Evolutionary conservation across 2,888 invertebrate species (phyloP).

Genomic region (Stegophylla sp.): DNA sequence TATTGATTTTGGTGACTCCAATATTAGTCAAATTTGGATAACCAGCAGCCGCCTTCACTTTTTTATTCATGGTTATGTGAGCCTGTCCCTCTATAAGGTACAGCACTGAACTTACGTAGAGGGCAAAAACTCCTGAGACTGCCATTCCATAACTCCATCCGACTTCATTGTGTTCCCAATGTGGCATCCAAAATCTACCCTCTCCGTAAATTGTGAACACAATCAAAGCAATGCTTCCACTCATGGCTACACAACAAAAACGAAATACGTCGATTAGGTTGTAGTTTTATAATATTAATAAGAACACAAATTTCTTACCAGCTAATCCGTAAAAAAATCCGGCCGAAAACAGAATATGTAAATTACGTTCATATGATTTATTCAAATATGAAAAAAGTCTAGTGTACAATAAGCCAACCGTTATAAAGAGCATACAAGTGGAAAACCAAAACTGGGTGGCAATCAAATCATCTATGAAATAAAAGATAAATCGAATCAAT

Average conservation of each 20-base stretch:
- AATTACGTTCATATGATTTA: constrained; percentile 77
- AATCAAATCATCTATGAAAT: constrained; percentile 79
- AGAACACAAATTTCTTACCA: constrained; percentile 65
- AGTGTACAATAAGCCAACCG: constrained; percentile 73
- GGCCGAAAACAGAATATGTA: constrained; percentile 76
- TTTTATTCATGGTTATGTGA: constrained; percentile 76
- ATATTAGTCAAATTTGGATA: no score
- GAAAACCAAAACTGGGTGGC: constrained; percentile 94
- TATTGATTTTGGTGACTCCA: no score
- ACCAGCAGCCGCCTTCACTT: constrained; percentile 67
- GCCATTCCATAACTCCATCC: constrained; percentile 93
- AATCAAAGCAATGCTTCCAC: constrained; percentile 82
- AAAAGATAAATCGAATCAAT: constrained; percentile 25
- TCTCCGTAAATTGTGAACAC: constrained; percentile 91
- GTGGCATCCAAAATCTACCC: constrained; percentile 93
- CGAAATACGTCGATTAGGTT: constrained; percentile 35
- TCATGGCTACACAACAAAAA: constrained; percentile 70
- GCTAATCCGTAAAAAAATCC: constrained; percentile 77
- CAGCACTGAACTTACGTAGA: constrained; percentile 79
- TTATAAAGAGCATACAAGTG: constrained; percentile 79
- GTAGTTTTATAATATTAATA: background rate
- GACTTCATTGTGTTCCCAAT: constrained; percentile 93
- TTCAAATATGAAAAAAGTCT: constrained; percentile 77
- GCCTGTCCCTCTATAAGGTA: constrained; percentile 85
- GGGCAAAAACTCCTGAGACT: constrained; percentile 77